Evolutionary conservation across 2,113 vertebrate genomes (phyloP), one percentile per base, ranked within the genome.

Genomic region (Crotalus viridis): DNA sequence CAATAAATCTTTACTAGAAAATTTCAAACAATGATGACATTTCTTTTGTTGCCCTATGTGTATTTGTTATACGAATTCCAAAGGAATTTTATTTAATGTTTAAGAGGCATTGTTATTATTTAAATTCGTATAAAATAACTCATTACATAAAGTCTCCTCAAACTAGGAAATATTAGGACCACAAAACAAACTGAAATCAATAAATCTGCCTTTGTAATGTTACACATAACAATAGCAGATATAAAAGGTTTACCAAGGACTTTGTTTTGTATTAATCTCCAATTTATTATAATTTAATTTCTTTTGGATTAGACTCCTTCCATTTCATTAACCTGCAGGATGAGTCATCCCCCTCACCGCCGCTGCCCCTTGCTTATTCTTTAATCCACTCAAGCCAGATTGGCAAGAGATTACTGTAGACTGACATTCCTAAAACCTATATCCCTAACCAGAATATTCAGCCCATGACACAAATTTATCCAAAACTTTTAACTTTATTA

Each of bases 271-370:
- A 95, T 94, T 97, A 97, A 97, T 97, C 95, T 97, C 97, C 94
- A 94, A 92, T 96, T 96, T 96, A 94, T 87, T 96, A 97, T 97
- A 94, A 95, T 93, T 96, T 96, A 94, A 89, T 96, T 98, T 96
- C 96, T 97, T 97, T 96, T 95, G 95, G 96, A 97, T 96, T 97
- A 97, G 96, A 96, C 95, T 90, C 93, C 92, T 92, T 93, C 92
- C 92, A 96, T 97, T 97, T 97, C 95, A 96, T 97, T 97, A 97
- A 97, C 94, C 96, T 97, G 95, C 55, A 94, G 92, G 91, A 95
- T 91, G 94, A 94, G 87, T 94, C 33, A 97, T 96, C 92, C 21
- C 48, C 21, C n/a, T 94, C 90, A 93, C 13, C 1, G 28, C 28
- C 28, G 0, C 28, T 69, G 13, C 5, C 28, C 2, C 61, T 64